Evolutionary conservation across 2,888 invertebrate species (phyloP), one percentile per base, ranked within the genome.

Genomic region (Luperina nickerlii): DNA sequence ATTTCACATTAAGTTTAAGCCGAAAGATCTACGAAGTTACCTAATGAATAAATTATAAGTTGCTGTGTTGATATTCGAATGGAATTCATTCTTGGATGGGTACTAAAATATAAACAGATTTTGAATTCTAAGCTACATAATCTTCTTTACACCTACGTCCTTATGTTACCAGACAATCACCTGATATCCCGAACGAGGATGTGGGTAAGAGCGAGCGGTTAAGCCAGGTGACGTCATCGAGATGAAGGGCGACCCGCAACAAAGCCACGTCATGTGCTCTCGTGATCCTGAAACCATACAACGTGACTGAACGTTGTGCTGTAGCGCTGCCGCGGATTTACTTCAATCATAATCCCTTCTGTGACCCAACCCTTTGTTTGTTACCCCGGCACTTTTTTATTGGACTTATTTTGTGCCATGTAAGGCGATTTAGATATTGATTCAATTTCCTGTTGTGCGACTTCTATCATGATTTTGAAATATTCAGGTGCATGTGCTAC

Each of bases 241-340:
- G 87, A 80, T 91, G 87, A 67, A 93, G 91, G 75, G 88, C 88
- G 86, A 96, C 89, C 83, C 93, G 92, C 69, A 97, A 86, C 78
- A 97, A 70, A 32, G 96, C 96, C 85, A 97, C 93, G 89, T 97
- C 97, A 87, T 97, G 97, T 48, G 95, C 94, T 83, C 94, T 91
- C 72, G 95, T 92, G 82, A 90, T 88, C 89, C 96, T 97, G 93
- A 93, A 96, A 95, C 78, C 82, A 69, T 78, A 85, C 72, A 77
- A 86, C 73, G 82, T 80, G 83, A 74, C 84, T 32, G 32, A 81
- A 68, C 74, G 79, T 77, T 79, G 51, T 68, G 20, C 57, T 79
- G 71, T 70, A 76, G 57, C 77, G 80, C 71, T 84, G 80, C 73
- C 70, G 65, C 74, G 85, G 76, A 87, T 83, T 87, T 80, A 84